phyloP scores from a whole-genome alignment of 2,888 invertebrate species.

The Trilocha varians region DNA sequence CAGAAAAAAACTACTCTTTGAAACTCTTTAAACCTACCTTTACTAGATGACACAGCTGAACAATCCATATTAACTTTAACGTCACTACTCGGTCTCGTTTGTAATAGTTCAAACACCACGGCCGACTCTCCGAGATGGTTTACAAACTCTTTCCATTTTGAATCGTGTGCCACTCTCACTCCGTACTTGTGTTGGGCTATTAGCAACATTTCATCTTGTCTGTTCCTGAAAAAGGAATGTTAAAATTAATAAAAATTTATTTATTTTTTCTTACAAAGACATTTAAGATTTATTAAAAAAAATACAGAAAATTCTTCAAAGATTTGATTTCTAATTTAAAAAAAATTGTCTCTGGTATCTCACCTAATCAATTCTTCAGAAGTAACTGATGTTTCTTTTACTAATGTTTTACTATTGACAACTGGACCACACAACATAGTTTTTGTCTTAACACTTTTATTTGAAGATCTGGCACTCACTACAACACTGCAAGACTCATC shows the following conservation, averaged over 20 bases:
- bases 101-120: conserved; percentile 78
- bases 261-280: too few species aligned
- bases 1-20: neutral
- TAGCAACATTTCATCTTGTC: conserved; percentile 76
- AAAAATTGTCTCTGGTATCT: too few species aligned
- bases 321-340: conserved; percentile 13
- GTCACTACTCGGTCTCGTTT: conserved; percentile 76
- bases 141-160: conserved; percentile 70
- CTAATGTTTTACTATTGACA: conserved; percentile 67
- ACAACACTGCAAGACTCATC: conserved; percentile 18
- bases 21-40: conserved; percentile 46
- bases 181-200: conserved; percentile 81
- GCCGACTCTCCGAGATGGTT: conserved; percentile 77
- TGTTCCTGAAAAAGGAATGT: conserved; percentile 50
- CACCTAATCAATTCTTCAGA: conserved; percentile 71
- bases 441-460: conserved; percentile 19
- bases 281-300: neutral
- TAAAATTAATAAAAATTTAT: neutral
- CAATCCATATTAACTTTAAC: conserved; percentile 68
- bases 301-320: neutral
- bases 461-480: conserved; percentile 55
- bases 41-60: conserved; percentile 58
- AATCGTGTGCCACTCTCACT: conserved; percentile 58
- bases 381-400: conserved; percentile 61
- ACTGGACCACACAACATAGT: conserved; percentile 74